phyloP scores from a whole-genome alignment of 2,113 vertebrate genomes.

The Anhinga anhinga region DNA sequence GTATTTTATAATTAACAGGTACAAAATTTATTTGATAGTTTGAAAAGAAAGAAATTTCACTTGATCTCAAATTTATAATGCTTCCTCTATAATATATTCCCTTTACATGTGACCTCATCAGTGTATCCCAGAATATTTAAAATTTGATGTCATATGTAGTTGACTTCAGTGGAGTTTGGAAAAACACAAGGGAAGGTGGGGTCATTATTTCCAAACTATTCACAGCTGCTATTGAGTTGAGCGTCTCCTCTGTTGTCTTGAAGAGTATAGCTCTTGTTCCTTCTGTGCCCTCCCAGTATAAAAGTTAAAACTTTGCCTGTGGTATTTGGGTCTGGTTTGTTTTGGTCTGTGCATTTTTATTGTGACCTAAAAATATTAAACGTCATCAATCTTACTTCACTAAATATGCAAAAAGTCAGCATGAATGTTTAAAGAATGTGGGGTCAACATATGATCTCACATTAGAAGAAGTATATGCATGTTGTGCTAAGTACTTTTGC shows the following conservation, averaged over 20 bases:
- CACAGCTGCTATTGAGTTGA: background rate
- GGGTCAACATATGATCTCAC: background rate
- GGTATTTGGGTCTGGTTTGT: background rate
- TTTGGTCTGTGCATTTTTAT: conserved; percentile 5
- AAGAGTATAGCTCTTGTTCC: background rate
- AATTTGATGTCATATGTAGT: background rate
- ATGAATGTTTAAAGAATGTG: background rate
- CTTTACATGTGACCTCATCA: background rate
- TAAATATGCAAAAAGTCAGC: background rate
- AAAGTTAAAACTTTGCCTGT: background rate
- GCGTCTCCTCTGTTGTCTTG: background rate
- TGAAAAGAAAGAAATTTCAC: background rate
- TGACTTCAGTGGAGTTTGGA: background rate
- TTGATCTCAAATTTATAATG: background rate
- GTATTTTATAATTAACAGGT: background rate
- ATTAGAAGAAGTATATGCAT: background rate
- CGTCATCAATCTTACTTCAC: background rate
- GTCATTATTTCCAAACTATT: background rate
- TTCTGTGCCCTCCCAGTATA: background rate
- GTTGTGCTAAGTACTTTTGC: background rate
- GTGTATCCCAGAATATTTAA: background rate
- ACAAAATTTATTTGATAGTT: background rate
- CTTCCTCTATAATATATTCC: background rate
- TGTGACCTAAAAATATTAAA: conserved; percentile 5
- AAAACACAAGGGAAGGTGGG: background rate